A percentile compares a stretch with the other conserved stretches of the same genome.
phyloP scores from a whole-genome alignment of 1,140 invertebrate genomes.

The Yoshiicerus persimilis region DNA sequence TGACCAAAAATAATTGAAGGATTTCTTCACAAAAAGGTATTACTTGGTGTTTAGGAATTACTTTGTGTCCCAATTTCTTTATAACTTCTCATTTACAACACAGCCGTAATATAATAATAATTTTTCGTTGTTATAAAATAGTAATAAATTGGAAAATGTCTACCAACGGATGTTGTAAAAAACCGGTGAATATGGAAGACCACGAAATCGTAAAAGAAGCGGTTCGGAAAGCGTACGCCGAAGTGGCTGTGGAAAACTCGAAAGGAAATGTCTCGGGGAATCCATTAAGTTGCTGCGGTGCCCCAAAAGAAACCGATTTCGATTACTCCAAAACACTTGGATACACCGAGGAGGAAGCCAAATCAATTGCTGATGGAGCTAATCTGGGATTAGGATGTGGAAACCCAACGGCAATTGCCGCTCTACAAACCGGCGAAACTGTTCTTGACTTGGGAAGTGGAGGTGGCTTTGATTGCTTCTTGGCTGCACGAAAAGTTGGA shows the following conservation, averaged over 20 bases:
- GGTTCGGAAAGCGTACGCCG: slow-evolving; percentile 24
- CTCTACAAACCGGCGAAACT: slow-evolving; percentile 20
- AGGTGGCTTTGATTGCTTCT: slow-evolving; percentile 35
- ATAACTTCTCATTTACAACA: too few relatives aligned
- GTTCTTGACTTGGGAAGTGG: slow-evolving; percentile 37
- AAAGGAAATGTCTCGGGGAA: neutral
- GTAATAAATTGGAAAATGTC: too few relatives aligned
- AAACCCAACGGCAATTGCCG: slow-evolving; percentile 26
- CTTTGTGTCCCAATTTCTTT: too few relatives aligned
- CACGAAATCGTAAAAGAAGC: neutral
- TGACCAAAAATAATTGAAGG: too few relatives aligned
- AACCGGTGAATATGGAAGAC: neutral
- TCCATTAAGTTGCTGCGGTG: slow-evolving; percentile 2
- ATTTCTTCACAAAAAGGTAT: too few relatives aligned
- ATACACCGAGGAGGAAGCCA: slow-evolving; percentile 31
- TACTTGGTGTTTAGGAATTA: too few relatives aligned
- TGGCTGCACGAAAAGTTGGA: slow-evolving; percentile 30
- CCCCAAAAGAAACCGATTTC: neutral
- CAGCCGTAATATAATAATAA: too few relatives aligned
- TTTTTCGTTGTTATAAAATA: too few relatives aligned
- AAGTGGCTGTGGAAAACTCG: slow-evolving; percentile 9
- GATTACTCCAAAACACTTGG: slow-evolving; percentile 24
- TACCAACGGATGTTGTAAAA: neutral
- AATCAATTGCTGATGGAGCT: slow-evolving; percentile 19
- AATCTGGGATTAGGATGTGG: slow-evolving; percentile 37